Evolutionary conservation across 2,888 invertebrate species (phyloP).

Genomic region (Sarcophaga caerulescens): DNA sequence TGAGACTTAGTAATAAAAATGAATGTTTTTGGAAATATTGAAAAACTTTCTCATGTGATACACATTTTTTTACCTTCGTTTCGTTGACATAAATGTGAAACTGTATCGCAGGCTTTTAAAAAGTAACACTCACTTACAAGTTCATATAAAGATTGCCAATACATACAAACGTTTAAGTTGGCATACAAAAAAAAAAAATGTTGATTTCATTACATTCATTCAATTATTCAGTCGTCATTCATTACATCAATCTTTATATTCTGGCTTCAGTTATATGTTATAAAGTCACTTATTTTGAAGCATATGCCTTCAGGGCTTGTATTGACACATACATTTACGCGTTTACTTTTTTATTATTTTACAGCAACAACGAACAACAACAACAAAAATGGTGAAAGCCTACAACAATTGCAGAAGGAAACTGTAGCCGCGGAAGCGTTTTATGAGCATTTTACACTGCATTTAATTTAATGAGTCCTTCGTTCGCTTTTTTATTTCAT

Average conservation of each 20-base stretch:
- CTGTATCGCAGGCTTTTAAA: too few relatives aligned
- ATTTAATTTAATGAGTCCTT: conserved; percentile 78
- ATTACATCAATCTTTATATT: conserved; percentile 43
- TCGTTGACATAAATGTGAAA: too few relatives aligned
- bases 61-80: too few relatives aligned
- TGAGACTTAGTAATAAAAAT: too few relatives aligned
- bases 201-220: neutral
- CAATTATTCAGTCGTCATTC: conserved; percentile 16
- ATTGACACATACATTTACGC: neutral
- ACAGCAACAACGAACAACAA: neutral
- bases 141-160: too few relatives aligned
- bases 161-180: too few relatives aligned
- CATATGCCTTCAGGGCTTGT: conserved; percentile 45
- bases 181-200: too few relatives aligned
- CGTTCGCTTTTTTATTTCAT: conserved; percentile 40
- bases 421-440: conserved; percentile 68
- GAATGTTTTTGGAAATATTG: too few relatives aligned
- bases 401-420: conserved; percentile 30
- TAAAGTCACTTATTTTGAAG: conserved; percentile 46
- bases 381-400: conserved; percentile 21
- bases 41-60: too few relatives aligned
- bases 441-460: conserved; percentile 78
- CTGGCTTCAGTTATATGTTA: conserved; percentile 31
- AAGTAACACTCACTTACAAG: too few relatives aligned
- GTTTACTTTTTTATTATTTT: neutral